A percentile compares a stretch with the other conserved stretches of the same genome.
Evolutionary conservation across 2,888 invertebrate species (phyloP).

Genomic region (Timema podura): DNA sequence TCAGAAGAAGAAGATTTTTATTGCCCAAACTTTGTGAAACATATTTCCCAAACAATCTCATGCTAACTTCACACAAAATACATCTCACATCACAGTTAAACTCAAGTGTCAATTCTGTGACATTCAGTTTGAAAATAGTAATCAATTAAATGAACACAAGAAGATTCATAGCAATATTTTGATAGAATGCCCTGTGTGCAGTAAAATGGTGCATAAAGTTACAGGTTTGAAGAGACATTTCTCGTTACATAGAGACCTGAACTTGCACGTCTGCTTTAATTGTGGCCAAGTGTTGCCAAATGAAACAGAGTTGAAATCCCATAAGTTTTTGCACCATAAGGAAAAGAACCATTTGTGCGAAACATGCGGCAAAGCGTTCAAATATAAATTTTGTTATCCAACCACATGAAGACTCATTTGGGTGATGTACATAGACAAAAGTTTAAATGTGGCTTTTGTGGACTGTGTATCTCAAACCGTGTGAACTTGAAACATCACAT

Average conservation of each 20-base stretch:
- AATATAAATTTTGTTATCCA: background rate
- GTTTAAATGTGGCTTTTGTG: conserved; percentile 10
- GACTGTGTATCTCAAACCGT: background rate
- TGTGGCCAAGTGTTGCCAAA: conserved; percentile 10
- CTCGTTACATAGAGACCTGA: background rate
- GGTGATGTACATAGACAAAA: conserved; percentile 1
- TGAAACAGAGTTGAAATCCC: background rate
- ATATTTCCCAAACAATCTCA: background rate
- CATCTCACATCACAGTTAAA: background rate
- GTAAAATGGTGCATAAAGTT: background rate
- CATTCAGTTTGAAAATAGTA: background rate
- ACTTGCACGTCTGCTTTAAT: background rate
- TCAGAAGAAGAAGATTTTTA: background rate
- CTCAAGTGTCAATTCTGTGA: background rate
- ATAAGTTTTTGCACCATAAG: conserved; percentile 4
- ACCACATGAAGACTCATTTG: conserved; percentile 1
- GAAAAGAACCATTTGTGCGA: conserved; percentile 8
- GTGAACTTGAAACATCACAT: background rate
- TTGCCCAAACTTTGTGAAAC: background rate
- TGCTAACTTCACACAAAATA: background rate
- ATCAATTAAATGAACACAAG: background rate
- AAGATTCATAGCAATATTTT: background rate
- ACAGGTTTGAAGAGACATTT: background rate
- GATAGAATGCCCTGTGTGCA: background rate
- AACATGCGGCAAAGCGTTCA: conserved; percentile 13